phyloP scores from a whole-genome alignment of 53 echinoderm and acorn worm genomes.

The Temnopleurus reevesii region DNA sequence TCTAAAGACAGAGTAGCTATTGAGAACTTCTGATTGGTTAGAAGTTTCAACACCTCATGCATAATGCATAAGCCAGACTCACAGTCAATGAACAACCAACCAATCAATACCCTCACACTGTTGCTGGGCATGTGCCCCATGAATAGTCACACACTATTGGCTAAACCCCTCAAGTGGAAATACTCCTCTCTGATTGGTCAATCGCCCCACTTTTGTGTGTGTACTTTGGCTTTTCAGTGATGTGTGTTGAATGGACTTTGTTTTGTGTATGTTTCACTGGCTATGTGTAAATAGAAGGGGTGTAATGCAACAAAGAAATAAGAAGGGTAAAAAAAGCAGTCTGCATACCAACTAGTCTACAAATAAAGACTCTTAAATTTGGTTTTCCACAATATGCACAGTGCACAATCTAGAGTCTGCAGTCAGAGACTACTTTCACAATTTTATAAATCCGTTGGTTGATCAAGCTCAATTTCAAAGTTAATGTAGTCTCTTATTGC shows the following conservation, averaged over 20 bases:
- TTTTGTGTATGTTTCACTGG: neutral
- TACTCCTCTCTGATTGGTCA: neutral
- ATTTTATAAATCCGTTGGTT: no score
- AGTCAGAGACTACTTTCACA: no score
- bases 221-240: no score
- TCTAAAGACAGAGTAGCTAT: neutral
- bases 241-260: slow-evolving; percentile 17
- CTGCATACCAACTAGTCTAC: no score
- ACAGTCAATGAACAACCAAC: neutral
- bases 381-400: no score
- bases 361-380: no score
- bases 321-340: neutral
- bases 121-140: slow-evolving; percentile 12
- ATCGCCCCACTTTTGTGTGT: neutral
- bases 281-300: neutral
- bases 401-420: no score
- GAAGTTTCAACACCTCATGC: neutral
- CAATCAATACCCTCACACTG: neutral
- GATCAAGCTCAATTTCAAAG: no score
- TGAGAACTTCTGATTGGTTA: neutral
- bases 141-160: neutral
- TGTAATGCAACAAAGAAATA: neutral
- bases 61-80: neutral
- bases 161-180: neutral
- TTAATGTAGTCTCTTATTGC: no score